These are phyloP conservation scores for Pseudococcus longispinus DNA, from an alignment of 2,888 invertebrate genomes.

Conservation along the genomic window DNA sequence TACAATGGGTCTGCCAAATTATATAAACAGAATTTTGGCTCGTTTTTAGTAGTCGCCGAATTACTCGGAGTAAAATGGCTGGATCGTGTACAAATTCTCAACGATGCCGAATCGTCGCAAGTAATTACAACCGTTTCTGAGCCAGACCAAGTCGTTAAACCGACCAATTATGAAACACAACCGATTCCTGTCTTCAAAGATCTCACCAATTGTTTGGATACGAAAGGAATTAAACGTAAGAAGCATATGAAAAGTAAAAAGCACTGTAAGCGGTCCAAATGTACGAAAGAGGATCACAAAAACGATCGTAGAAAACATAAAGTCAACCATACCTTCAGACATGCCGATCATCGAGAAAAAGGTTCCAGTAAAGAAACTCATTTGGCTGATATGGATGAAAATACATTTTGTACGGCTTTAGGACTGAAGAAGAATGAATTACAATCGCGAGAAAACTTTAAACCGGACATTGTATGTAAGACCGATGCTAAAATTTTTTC, in stretches of 20 bases:
- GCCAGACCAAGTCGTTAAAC: not conserved
- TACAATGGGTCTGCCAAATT: conserved; percentile 25
- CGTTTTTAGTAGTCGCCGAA: conserved; percentile 45
- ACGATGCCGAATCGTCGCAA: conserved; percentile 9
- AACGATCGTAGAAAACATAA: conserved; percentile 2
- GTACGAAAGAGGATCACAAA: not conserved
- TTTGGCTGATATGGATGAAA: conserved; percentile 50
- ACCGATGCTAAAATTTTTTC: conserved; percentile 3
- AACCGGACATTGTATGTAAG: not conserved
- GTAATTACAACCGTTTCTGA: not conserved
- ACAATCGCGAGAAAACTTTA: not conserved
- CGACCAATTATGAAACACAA: not conserved
- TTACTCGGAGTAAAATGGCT: conserved; percentile 50
- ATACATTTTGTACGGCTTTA: conserved; percentile 49
- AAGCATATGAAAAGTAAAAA: conserved; percentile 36
- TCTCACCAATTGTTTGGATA: conserved; percentile 15
- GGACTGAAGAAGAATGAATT: conserved; percentile 44
- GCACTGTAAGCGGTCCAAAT: conserved; percentile 22
- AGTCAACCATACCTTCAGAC: not conserved
- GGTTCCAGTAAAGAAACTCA: conserved; percentile 29
- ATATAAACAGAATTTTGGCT: conserved; percentile 1
- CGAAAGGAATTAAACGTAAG: conserved; percentile 37
- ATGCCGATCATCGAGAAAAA: not conserved
- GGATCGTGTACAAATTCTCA: conserved; percentile 1
- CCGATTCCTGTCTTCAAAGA: not conserved